Evolutionary conservation across 1,140 invertebrate species (phyloP), one percentile per base, ranked within the genome.

Genomic region (Gryllus bimaculatus): DNA sequence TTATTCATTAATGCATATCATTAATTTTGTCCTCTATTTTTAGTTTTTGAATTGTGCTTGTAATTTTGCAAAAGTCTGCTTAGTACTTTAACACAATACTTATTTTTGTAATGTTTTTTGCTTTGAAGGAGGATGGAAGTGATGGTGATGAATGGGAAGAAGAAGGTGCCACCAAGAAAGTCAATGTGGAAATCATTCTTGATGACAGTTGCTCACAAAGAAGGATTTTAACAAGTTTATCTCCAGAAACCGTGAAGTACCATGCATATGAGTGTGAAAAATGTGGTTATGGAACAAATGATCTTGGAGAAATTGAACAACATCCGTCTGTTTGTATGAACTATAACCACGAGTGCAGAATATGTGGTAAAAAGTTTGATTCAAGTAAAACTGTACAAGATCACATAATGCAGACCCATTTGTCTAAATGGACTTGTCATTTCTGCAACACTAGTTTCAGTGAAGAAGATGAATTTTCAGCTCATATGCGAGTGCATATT

Each of bases 391-490:
- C 49, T 77, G 76, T 77, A 39, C 75, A 73, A n/a, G 21, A 73
- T 66, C 79, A 79, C 48, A 77, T 79, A 8, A 79, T 79, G 79
- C n/a, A 76, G 49, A 48, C 75, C n/a, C 79, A 79, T 77, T 47
- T 79, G 18, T 79, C 77, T 8, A 78, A 74, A 12, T 80, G 77
- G 80, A 76, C 74, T 15, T 80, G 80, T 75, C 80, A 80, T 20
- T 75, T 78, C 21, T 80, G 80, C 73, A 75, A 76, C 15, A 48
- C 13, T 13, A 76, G 74, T 12, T 80, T 80, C 48, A 76, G 49
- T 39, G 74, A 80, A 48, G 80, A 80, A 76, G 18, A 75, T 18
- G 80, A 80, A 66, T 80, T 74, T 39, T 78, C 77, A 8, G 13
- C 73, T 39, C 80, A 80, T 73, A 74, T 80, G 73, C 21, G 74